Percentiles rank a stretch among this genome's conserved stretches.
Evolutionary conservation across 2,113 vertebrate species (phyloP).

Genomic region (Ctenomys sociabilis): DNA sequence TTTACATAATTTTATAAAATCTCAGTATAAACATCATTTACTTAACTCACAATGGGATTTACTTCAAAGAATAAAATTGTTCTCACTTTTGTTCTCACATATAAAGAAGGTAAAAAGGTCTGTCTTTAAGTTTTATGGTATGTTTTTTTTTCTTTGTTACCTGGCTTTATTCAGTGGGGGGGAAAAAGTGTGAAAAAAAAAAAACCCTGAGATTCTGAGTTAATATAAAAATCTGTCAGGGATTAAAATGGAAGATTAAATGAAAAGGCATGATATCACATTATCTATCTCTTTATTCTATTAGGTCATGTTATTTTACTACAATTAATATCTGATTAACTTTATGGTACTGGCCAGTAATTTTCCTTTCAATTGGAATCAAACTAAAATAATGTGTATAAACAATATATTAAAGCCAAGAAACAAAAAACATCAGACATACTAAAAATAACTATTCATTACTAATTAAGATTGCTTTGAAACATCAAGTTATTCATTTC

Average conservation of each 20-base stretch:
- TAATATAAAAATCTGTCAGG: constrained; percentile 64
- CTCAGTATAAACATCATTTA: constrained; percentile 62
- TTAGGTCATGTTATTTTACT: constrained; percentile 67
- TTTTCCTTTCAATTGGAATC: constrained; percentile 70
- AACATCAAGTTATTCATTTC: constrained; percentile 76
- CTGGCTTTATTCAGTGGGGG: constrained; percentile 62
- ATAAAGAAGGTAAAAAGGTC: constrained; percentile 62
- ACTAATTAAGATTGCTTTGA: constrained; percentile 75
- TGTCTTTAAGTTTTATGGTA: constrained; percentile 65
- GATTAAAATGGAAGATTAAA: constrained; percentile 53
- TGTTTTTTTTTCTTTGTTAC: constrained; percentile 71
- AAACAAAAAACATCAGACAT: constrained; percentile 78
- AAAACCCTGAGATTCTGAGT: constrained; percentile 55
- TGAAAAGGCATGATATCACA: constrained; percentile 70
- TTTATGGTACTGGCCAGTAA: constrained; percentile 71
- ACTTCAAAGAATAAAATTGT: constrained; percentile 44
- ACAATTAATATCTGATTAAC: constrained; percentile 75
- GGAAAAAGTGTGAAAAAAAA: constrained; percentile 62
- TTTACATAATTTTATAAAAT: constrained; percentile 74
- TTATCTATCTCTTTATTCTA: constrained; percentile 76
- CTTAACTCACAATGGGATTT: constrained; percentile 54
- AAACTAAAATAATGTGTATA: constrained; percentile 74
- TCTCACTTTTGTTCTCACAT: constrained; percentile 58
- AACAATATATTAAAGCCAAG: constrained; percentile 77
- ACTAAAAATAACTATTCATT: constrained; percentile 70